Conservation (phyloP, 2,888 invertebrate species). For the Yponomeuta malinellus region DNA sequence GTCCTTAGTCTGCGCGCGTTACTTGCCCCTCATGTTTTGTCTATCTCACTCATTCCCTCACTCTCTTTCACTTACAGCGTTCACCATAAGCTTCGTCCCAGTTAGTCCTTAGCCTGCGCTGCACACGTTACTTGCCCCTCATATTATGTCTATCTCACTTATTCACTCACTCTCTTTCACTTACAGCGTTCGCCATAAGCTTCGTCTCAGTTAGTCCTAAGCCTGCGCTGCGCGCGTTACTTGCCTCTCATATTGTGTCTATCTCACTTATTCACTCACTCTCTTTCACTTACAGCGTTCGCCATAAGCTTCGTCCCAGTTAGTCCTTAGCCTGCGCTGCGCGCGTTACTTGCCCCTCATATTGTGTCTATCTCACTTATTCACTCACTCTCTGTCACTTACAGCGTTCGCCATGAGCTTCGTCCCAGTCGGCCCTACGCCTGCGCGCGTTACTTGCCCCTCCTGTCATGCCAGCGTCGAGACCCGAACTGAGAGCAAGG, state of each 20-base stretch:
- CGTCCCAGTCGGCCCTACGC: constrained; percentile 52
- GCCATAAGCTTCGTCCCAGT: no score
- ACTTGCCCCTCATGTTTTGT: no score
- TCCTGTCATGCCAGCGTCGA: constrained; percentile 59
- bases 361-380: neutral
- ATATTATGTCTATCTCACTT: neutral
- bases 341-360: constrained; percentile 14
- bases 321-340: no score
- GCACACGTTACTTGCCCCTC: no score
- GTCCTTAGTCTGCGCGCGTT: no score
- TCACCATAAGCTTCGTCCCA: no score
- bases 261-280: neutral
- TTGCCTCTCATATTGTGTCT: no score
- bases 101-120: no score
- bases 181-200: constrained; percentile 20
- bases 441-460: constrained; percentile 56
- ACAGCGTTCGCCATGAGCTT: constrained; percentile 21
- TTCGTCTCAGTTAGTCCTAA: constrained; percentile 13
- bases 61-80: neutral
- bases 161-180: neutral
- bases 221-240: constrained; percentile 16
- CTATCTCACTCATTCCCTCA: neutral
- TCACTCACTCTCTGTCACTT: neutral
- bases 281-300: neutral
- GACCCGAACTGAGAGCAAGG: constrained; percentile 55